Evolutionary conservation across 2,113 vertebrate genomes (phyloP).

Genomic region (Rattus norvegicus): GRCr8 NC_086020.1:192491501-192492000

Average conservation of each 20-base stretch:
- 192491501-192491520: not conserved
- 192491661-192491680: not conserved
- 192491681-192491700: not conserved
- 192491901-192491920: not conserved
- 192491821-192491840: not conserved
- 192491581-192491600: not conserved
- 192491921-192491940: not conserved
- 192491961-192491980: not conserved
- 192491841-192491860: not conserved
- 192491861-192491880: not conserved
- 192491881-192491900: not conserved
- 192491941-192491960: not conserved
- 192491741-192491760: not conserved
- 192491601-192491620: not conserved
- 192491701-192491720: not conserved
- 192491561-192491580: not conserved
- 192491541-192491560: conserved; percentile 1
- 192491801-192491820: not conserved
- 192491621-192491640: not conserved
- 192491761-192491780: not conserved
- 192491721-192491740: not conserved
- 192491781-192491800: not conserved
- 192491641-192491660: not conserved
- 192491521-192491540: not conserved
- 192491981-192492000: not conserved